Conservation (phyloP, 2,797 vertebrate species). For the Falco cherrug region DNA sequence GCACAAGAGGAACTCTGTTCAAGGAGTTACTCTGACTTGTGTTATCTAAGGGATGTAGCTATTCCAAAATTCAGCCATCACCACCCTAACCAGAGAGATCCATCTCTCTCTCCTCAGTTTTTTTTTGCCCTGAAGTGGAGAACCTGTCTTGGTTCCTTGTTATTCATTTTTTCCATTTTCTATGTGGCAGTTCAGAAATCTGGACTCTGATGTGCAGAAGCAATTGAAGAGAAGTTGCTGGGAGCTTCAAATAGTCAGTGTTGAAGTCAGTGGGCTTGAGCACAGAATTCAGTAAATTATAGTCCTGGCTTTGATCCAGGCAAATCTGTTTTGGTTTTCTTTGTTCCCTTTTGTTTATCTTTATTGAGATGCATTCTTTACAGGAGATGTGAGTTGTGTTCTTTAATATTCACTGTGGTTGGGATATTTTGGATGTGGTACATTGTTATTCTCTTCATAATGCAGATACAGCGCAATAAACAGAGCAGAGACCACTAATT, state of each 20-base stretch:
- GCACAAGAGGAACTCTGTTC: neutral
- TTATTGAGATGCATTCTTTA: neutral
- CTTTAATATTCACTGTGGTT: neutral
- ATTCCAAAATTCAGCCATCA: neutral
- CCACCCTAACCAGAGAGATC: too few relatives aligned
- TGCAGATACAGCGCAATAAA: neutral
- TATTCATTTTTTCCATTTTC: neutral
- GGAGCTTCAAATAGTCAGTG: neutral
- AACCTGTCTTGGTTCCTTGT: neutral
- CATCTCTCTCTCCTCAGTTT: too few relatives aligned
- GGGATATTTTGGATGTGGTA: neutral
- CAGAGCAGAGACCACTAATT: neutral
- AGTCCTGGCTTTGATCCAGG: neutral
- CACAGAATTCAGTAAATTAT: neutral
- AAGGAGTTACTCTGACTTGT: neutral
- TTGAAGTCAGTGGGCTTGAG: neutral
- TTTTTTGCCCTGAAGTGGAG: neutral
- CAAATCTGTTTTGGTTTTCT: neutral
- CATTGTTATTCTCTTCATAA: neutral
- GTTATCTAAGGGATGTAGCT: neutral
- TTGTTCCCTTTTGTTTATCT: neutral
- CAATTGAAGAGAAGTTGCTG: neutral
- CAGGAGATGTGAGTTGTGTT: neutral
- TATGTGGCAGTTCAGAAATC: neutral
- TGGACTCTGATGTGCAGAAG: neutral